Evolutionary conservation across 2,797 vertebrate species (phyloP), one percentile per base, ranked within the genome.

Genomic region (Gambusia yucatana): DNA sequence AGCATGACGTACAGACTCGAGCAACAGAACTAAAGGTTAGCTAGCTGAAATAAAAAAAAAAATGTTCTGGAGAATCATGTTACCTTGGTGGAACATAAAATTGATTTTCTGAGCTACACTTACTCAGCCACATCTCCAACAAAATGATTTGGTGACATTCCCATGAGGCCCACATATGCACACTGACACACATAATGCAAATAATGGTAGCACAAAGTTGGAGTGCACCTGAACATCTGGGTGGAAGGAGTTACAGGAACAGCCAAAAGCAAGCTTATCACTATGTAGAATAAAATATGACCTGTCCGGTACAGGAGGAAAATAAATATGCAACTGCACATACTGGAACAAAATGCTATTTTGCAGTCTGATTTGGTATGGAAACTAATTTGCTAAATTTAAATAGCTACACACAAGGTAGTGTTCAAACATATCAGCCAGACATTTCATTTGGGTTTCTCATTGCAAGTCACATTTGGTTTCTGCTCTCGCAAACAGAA

Each of bases 71-170:
- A 79, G 55, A 89, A 89, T 92, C 88, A 86, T 83, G 86, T 87
- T 92, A 65, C 90, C 78, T 87, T 88, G 78, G 73, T 81, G 84
- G 84, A 77, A 79, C 57, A 65, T 59, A 75, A 72, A 39, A 92
- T 93, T 81, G 90, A 90, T 93, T 93, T 91, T 84, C 78, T 83
- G 79, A 79, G 86, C 80, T 84, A 78, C 84, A 86, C 82, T 92
- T 83, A 89, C 86, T 92, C 84, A 88, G 85, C 86, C 22, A 41
- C 75, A 83, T 91, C 86, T 79, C 85, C 77, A 82, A 88, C 87
- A 73, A 91, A 83, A 92, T 92, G 88, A 92, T 92, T 86, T 84
- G 69, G 81, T 88, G 88, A 83, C 87, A 91, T 91, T 89, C 85
- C 89, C 84, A 85, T 74, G 86, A 86, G 87, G 76, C 77, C 46